A percentile compares a stretch with the other conserved stretches of the same genome.
Evolutionary conservation across 2,113 vertebrate genomes (phyloP).

Genomic region (Perca fluviatilis): DNA sequence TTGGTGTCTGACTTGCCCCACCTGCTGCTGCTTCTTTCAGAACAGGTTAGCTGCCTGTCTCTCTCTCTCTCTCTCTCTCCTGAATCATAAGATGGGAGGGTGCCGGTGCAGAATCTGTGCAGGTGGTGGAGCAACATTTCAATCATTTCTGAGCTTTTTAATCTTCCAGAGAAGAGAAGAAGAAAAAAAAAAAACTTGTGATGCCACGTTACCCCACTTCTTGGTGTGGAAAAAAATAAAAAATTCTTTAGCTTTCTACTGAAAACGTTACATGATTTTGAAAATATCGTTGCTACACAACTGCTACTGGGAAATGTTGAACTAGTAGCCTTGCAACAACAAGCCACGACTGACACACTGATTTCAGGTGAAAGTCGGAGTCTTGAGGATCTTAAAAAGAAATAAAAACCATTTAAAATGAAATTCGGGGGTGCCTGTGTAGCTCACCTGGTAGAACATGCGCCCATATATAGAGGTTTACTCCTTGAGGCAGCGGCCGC

Average conservation of each 20-base stretch:
- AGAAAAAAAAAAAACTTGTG: neutral
- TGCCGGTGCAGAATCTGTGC: neutral
- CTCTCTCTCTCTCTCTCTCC: too few relatives aligned
- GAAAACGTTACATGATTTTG: neutral
- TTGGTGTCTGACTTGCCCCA: neutral
- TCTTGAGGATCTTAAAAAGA: neutral
- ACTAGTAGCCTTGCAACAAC: neutral
- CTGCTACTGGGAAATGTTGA: neutral
- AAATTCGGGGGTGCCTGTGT: neutral
- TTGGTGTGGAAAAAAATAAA: neutral
- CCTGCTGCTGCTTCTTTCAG: neutral
- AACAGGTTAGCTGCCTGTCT: neutral
- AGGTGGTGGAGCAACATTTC: constrained; percentile 15
- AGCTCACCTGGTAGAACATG: too few relatives aligned
- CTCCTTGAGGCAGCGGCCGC: too few relatives aligned
- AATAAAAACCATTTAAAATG: neutral
- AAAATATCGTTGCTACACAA: neutral
- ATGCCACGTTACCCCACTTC: neutral
- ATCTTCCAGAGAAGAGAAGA: neutral
- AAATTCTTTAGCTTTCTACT: neutral
- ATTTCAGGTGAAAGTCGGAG: neutral
- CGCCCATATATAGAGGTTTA: too few relatives aligned
- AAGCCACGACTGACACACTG: neutral
- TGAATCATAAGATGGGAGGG: neutral
- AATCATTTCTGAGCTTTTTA: constrained; percentile 15